Percentiles rank a stretch among this genome's conserved stretches.
phyloP scores from a whole-genome alignment of 2,888 invertebrate species.

The Drosophila mulleri region DNA sequence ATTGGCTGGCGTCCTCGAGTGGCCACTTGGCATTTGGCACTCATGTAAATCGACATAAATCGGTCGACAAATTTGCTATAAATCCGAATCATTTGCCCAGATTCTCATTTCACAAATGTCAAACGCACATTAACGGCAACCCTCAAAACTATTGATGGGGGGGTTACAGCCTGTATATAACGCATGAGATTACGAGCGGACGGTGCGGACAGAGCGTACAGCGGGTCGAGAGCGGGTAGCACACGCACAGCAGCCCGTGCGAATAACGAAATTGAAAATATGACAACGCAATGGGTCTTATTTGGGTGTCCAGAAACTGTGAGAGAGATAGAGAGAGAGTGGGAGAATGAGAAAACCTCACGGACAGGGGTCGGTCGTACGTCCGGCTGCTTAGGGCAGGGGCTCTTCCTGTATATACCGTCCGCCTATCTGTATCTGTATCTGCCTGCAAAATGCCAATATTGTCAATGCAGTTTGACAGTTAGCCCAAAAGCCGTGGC shows the following conservation, averaged over 20 bases:
- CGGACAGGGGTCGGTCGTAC: conserved; percentile 29
- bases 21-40: conserved; percentile 79
- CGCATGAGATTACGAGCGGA: conserved; percentile 35
- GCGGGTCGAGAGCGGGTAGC: conserved; percentile 18
- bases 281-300: conserved; percentile 65
- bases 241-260: conserved; percentile 38
- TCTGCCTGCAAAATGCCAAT: conserved; percentile 44
- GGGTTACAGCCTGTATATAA: conserved; percentile 39
- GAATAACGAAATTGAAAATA: conserved; percentile 77
- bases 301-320: conserved; percentile 8
- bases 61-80: conserved; percentile 77
- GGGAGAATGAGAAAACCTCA: neutral
- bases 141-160: conserved; percentile 65
- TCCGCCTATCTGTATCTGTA: conserved; percentile 24
- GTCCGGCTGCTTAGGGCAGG: conserved; percentile 24
- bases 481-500: conserved; percentile 45
- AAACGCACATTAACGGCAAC: conserved; percentile 76
- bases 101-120: conserved; percentile 79
- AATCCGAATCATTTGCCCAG: conserved; percentile 78
- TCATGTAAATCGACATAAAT: conserved; percentile 79
- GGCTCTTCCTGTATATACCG: conserved; percentile 32
- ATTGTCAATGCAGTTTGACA: conserved; percentile 75
- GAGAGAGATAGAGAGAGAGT: neutral
- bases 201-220: neutral
- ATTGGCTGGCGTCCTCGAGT: conserved; percentile 61